Evolutionary conservation across 2,113 vertebrate genomes (phyloP).

Genomic region (Tricholaema leucomelas): DNA sequence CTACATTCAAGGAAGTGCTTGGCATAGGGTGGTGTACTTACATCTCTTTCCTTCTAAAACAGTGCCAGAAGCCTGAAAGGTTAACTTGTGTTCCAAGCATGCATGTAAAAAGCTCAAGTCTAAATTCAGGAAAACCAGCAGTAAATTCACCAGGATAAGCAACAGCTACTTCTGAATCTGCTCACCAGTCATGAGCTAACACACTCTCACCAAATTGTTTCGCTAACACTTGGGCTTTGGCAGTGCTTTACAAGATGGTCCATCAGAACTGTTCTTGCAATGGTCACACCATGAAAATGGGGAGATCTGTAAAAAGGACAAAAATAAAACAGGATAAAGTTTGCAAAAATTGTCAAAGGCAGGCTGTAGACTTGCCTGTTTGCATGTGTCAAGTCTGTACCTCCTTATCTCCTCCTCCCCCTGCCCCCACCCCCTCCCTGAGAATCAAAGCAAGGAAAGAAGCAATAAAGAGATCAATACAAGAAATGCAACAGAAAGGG

Average conservation of each 20-base stretch:
- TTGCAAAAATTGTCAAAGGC: neutral
- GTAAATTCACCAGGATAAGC: neutral
- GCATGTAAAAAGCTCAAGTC: rapidly evolving
- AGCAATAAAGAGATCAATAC: neutral
- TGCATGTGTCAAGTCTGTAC: neutral
- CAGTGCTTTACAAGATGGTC: neutral
- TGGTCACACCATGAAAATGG: neutral
- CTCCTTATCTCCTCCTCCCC: neutral
- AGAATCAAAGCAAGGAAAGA: neutral
- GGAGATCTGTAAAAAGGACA: neutral
- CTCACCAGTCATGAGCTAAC: neutral
- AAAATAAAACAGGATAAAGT: neutral
- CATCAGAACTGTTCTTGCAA: neutral
- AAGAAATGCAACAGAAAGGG: neutral
- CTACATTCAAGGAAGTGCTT: neutral
- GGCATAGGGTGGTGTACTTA: neutral
- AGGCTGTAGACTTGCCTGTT: neutral
- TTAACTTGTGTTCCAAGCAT: neutral
- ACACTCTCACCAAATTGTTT: neutral
- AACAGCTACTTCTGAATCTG: neutral
- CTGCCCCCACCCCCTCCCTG: neutral
- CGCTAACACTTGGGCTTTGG: neutral
- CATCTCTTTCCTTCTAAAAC: neutral
- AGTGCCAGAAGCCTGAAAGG: neutral
- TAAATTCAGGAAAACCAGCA: neutral